Evolutionary conservation across 2,888 invertebrate species (phyloP), one percentile per base, ranked within the genome.

Genomic region (Chloroclysta siterata): DNA sequence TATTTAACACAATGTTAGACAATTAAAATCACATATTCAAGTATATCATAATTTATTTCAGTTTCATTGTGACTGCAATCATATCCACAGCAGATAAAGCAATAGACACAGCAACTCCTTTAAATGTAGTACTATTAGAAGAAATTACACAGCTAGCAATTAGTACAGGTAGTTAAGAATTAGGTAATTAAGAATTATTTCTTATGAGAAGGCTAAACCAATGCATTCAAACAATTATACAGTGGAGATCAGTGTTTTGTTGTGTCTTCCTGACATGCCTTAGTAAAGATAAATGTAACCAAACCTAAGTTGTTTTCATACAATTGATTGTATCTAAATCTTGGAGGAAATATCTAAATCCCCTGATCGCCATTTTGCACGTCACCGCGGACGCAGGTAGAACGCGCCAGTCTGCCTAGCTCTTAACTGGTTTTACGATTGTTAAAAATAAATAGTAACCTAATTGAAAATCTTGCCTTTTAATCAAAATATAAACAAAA

Each of bases 31-130:
- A 17, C 10, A 17, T 62, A 69, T 61, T 39, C 60, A 71, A 73
- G 76, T 79, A 66, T 76, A 72, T 82, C 79, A 79, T 82, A 79
- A 76, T 81, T 83, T 82, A 81, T 81, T 82, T 76, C 70, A 72
- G 75, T 80, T 86, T 87, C 85, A 84, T 87, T 87, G 71, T 74
- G 74, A 71, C 72, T 76, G 76, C 52, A 63, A 44, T 73, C 54
- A 58, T 65, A 41, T 62, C 48, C 57, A 74, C 72, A 72, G 72
- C 70, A 66, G 71, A 72, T 61, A 73, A 68, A 71, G 72, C 68
- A 70, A 68, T 66, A 50, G 39, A 56, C 14, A 36, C 41, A 51
- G 29, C 54, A 54, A 57, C n/a, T 22, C 56, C 44, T 47, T 55
- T 14, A 11, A 39, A 53, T 41, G 13, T 44, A 44, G 22, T 52